phyloP scores from a whole-genome alignment of 23 tunicate genomes.

The Trididemnum nubilum region DNA sequence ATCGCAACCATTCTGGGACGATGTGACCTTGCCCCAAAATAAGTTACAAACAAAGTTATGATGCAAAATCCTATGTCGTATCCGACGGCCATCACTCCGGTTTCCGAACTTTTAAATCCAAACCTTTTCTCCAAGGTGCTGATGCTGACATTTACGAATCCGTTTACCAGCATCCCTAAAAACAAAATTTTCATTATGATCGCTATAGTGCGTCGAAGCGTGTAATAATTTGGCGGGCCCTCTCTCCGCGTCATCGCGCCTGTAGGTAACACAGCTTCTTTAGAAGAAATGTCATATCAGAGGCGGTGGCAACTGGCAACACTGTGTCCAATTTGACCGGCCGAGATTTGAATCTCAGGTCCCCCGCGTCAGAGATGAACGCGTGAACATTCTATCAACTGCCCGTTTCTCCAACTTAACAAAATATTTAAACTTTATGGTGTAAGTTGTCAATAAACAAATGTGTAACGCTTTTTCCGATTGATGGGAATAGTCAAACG shows the following conservation, averaged over 20 bases:
- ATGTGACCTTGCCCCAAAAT: conserved; percentile 61
- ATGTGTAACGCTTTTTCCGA: too few species aligned
- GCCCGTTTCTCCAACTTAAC: too few species aligned
- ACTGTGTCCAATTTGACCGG: neutral
- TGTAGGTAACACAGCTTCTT: neutral
- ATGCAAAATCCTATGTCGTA: conserved; percentile 95
- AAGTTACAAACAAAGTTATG: conserved; percentile 86
- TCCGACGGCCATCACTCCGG: conserved; percentile 81
- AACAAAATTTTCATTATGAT: neutral
- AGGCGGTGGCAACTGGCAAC: neutral
- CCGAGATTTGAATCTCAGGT: neutral
- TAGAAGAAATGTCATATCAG: neutral
- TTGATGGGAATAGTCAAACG: too few species aligned
- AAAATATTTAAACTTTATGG: too few species aligned
- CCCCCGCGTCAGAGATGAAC: neutral
- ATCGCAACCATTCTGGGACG: conserved; percentile 65
- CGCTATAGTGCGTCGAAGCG: neutral
- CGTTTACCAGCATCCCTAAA: conserved; percentile 93
- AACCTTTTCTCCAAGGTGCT: conserved; percentile 90
- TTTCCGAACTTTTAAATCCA: conserved; percentile 80
- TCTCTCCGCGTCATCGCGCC: neutral
- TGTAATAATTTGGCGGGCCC: neutral
- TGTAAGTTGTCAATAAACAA: too few species aligned
- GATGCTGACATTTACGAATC: conserved; percentile 91
- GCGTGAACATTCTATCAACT: too few species aligned